Conservation (phyloP, 2,888 invertebrate species). For the Adelphocoris suturalis region DNA sequence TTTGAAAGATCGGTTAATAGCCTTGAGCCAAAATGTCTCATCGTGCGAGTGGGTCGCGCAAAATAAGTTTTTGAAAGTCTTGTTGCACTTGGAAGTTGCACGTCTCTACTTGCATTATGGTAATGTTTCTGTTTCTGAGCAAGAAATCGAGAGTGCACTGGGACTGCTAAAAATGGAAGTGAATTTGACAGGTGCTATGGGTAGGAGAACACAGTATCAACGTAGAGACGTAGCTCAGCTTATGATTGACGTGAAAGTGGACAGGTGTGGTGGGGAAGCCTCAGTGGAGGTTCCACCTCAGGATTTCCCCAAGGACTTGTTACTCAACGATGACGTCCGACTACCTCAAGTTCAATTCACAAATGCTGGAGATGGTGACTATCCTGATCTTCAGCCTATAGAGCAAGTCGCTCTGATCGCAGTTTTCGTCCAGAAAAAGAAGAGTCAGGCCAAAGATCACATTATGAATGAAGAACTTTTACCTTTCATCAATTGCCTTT, state of each 20-base stretch:
- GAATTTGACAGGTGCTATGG: slow-evolving; percentile 88
- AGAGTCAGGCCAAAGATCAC: slow-evolving; percentile 89
- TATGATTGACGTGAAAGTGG: slow-evolving; percentile 78
- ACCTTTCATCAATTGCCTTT: slow-evolving; percentile 85
- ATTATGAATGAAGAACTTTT: slow-evolving; percentile 89
- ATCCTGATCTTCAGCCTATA: slow-evolving; percentile 82
- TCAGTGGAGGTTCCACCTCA: neutral
- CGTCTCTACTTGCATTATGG: slow-evolving; percentile 87
- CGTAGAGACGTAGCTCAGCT: slow-evolving; percentile 90
- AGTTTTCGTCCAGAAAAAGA: slow-evolving; percentile 85
- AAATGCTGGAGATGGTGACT: slow-evolving; percentile 81
- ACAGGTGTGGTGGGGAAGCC: slow-evolving; percentile 1
- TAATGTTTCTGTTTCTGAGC: slow-evolving; percentile 85
- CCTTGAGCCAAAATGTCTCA: slow-evolving; percentile 79
- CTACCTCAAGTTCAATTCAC: slow-evolving; percentile 88
- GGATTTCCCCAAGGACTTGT: slow-evolving; percentile 81
- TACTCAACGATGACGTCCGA: slow-evolving; percentile 91
- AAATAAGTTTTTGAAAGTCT: slow-evolving; percentile 79
- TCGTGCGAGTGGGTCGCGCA: slow-evolving; percentile 78
- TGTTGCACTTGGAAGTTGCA: slow-evolving; percentile 81
- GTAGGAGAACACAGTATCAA: slow-evolving; percentile 94
- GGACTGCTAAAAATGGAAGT: slow-evolving; percentile 84
- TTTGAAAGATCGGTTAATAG: slow-evolving; percentile 83
- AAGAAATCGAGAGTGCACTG: slow-evolving; percentile 84
- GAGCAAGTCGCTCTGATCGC: slow-evolving; percentile 90